These are phyloP conservation scores for Anhinga anhinga DNA, from an alignment of 2,113 vertebrate species.

Conservation along the genomic window DNA sequence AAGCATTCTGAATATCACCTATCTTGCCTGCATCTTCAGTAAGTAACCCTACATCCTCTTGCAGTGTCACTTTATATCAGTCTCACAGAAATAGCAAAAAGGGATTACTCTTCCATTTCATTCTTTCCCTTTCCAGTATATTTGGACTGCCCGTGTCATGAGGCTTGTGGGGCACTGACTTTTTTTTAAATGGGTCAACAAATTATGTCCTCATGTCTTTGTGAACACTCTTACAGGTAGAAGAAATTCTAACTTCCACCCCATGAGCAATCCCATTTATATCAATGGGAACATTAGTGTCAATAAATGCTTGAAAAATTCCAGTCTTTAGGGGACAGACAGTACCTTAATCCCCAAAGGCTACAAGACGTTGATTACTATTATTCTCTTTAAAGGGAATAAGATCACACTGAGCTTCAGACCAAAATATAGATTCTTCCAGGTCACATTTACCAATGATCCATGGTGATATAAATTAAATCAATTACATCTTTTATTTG, in stretches of 20 bases:
- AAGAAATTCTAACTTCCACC: background rate
- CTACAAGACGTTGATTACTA: background rate
- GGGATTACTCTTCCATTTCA: background rate
- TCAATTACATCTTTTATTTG: conserved; percentile 4
- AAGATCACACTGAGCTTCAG: background rate
- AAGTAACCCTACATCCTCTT: background rate
- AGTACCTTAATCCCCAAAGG: background rate
- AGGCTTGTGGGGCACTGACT: background rate
- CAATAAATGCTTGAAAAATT: background rate
- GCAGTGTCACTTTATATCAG: background rate
- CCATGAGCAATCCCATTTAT: background rate
- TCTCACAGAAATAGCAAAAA: background rate
- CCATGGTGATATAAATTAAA: background rate
- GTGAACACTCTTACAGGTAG: background rate
- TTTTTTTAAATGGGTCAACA: background rate
- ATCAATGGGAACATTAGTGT: background rate
- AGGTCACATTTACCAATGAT: conserved; percentile 7
- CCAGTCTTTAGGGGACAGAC: background rate
- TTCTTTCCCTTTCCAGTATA: background rate
- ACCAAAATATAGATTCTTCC: background rate
- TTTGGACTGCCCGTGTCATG: background rate
- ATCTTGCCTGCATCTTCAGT: background rate
- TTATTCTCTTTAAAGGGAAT: background rate
- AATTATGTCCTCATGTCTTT: background rate
- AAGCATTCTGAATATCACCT: background rate